Evolutionary conservation across 64 coral and sea anemone species (phyloP).

Genomic region (Dendronephthya gigantea): DNA sequence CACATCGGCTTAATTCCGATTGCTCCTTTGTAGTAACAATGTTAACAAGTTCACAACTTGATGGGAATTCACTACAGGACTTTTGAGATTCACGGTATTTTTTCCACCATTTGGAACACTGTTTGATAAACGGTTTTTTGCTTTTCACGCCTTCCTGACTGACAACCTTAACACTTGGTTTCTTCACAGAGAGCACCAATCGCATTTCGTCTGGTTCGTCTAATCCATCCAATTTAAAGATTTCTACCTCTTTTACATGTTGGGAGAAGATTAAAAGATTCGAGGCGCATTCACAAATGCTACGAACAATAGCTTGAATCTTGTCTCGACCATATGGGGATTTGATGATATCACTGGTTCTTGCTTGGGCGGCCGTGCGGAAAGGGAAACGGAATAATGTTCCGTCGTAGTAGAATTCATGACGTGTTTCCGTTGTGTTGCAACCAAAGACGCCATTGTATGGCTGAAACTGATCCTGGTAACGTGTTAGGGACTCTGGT

Average conservation of each 20-base stretch:
- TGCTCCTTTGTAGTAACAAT: not conserved
- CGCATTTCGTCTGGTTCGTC: too few relatives aligned
- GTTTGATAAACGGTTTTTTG: too few relatives aligned
- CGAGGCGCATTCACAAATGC: too few relatives aligned
- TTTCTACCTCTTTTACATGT: too few relatives aligned
- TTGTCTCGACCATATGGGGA: conserved; percentile 39
- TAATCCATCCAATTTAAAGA: too few relatives aligned
- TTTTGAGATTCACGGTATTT: not conserved
- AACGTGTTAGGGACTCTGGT: conserved; percentile 20
- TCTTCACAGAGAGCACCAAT: too few relatives aligned
- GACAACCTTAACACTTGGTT: too few relatives aligned
- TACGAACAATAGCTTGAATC: too few relatives aligned
- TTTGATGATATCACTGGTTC: conserved; percentile 43
- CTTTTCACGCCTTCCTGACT: too few relatives aligned
- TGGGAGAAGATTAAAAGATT: too few relatives aligned
- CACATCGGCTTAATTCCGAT: not conserved
- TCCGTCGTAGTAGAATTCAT: conserved; percentile 50
- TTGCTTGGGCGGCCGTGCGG: conserved; percentile 20
- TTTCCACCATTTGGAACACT: too few relatives aligned
- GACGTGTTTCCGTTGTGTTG: not conserved
- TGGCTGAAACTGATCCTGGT: too few relatives aligned
- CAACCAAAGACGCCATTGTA: conserved; percentile 73
- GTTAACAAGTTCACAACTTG: not conserved
- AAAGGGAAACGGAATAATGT: conserved; percentile 80
- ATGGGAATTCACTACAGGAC: not conserved